Evolutionary conservation across 35 echinoderm and acorn worm genomes (phyloP), one percentile per base, ranked within the genome.

Genomic region (Anneissia japonica): DNA sequence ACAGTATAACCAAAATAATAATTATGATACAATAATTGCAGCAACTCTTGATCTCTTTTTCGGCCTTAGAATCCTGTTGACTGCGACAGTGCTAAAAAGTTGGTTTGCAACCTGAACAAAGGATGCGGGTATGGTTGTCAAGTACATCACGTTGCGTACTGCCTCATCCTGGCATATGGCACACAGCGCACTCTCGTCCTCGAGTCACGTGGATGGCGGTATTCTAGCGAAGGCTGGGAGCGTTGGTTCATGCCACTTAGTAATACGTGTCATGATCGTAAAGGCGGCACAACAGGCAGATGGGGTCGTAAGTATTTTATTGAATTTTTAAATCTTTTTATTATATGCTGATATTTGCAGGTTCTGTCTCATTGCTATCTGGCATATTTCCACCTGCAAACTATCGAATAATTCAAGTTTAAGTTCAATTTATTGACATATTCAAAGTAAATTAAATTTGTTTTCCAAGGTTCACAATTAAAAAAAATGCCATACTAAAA

Each of bases 41-140:
- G 12, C 51, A 64, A 32, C 17, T 73, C 51, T 72, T n/a, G 26
- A 32, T 46, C 30, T 21, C 31, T 5, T 79, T 83, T 84, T 46
- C 34, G 39, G 45, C 55, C 55, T 56, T 86, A 99, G 96, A 99
- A 99, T 89, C 96, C 96, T 31, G 86, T 86, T 35, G 92, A 99
- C 74, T 99, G 96, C 76, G 87, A 41, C 30, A 94, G 56, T 88
- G 96, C 96, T 36, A 93, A 92, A 82, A 99, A 99, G 72, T 39
- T 99, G 7, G 96, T 99, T 16, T 99, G 96, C 80, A 91, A 94
- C 76, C 85, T 99, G 12, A 93, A 94, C 46, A 94, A 99, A 35
- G 96, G 92, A 6, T 93, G 91, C 82, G 96, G 96, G 1, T 99
- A 99, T 84, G 96, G 96, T 0, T 99, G 96, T 72, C 96, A 99